Evolutionary conservation across 1,140 invertebrate species (phyloP).

Genomic region (Trypoxylus dichotomus): DNA sequence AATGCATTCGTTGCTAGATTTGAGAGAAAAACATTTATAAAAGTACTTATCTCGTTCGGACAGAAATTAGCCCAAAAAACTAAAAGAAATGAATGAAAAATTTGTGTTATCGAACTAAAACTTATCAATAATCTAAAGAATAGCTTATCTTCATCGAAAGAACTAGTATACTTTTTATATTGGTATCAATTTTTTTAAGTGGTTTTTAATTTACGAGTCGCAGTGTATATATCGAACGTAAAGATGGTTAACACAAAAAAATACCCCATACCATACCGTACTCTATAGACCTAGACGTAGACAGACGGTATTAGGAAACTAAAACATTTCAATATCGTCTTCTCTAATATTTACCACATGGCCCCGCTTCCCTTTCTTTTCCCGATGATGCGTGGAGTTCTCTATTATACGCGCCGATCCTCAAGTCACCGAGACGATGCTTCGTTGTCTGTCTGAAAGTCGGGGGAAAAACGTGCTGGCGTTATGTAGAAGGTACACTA

Average conservation of each 20-base stretch:
- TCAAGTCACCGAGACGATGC: background rate
- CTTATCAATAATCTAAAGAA: too few relatives aligned
- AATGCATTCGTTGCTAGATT: too few relatives aligned
- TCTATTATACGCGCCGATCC: background rate
- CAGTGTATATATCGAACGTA: background rate
- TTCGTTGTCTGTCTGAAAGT: background rate
- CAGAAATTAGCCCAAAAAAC: too few relatives aligned
- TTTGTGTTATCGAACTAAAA: too few relatives aligned
- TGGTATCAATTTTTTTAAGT: too few relatives aligned
- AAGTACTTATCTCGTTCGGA: too few relatives aligned
- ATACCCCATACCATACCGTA: conserved; percentile 11
- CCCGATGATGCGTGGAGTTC: background rate
- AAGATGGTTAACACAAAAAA: conserved; percentile 10
- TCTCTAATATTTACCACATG: conserved; percentile 22
- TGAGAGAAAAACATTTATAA: too few relatives aligned
- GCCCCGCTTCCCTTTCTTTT: background rate
- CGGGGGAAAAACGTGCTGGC: background rate
- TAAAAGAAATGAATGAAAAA: too few relatives aligned
- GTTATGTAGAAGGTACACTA: background rate
- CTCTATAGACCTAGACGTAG: background rate
- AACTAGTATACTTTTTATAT: too few relatives aligned
- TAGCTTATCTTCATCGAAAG: too few relatives aligned
- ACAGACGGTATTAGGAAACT: conserved; percentile 23
- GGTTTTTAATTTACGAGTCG: background rate
- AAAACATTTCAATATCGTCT: conserved; percentile 24